Base-by-base conservation (phyloP, 2,888 invertebrate species). In the Congeria kusceri region DNA sequence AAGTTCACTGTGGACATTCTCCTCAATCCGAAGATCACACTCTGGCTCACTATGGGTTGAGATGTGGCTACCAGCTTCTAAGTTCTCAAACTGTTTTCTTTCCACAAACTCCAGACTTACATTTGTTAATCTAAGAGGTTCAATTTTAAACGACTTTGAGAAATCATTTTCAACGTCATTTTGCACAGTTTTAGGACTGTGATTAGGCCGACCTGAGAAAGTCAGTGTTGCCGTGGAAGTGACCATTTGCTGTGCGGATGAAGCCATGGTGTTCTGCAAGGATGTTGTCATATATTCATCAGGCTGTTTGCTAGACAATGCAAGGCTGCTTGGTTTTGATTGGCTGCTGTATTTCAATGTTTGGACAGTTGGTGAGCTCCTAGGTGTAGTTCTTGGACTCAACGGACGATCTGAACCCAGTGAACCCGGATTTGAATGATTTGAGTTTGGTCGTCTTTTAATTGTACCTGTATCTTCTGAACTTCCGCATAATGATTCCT, bases 391-490 rank as follows among this genome's bases (percentile, higher is more conserved):
- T 61, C 80, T 67, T 59, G 83, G 83, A 68, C 83, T 83, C 59
- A 69, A 75, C 61, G 83, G 80, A 44, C 80, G 61, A 46, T 83
- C 83, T 53, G 67, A 27, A 53, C 79, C 82, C 25, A 71, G 53
- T 18, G 64, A 46, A 58, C 77, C 71, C 20, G 83, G 77, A 32
- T 32, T 32, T 32, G 39, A 39, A 39, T 53, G 53, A 59, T 82
- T 87, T 18, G 85, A 81, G 47, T 79, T 71, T 64, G 90, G 90
- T 49, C 91, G 84, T 13, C 91, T 87, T 80, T 92, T 92, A n/a
- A 92, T 92, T 18, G 92, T 92, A 20, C 91, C 92, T 15, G 90
- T 91, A 74, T 92, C 91, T 68, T 91, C 91, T 0, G 90, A 90
- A 57, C 88, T 88, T 15, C 87, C 87, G 64, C 85, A 83, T 9